Evolutionary conservation across 2,113 vertebrate species (phyloP).

Genomic region (Pedionomus torquatus): DNA sequence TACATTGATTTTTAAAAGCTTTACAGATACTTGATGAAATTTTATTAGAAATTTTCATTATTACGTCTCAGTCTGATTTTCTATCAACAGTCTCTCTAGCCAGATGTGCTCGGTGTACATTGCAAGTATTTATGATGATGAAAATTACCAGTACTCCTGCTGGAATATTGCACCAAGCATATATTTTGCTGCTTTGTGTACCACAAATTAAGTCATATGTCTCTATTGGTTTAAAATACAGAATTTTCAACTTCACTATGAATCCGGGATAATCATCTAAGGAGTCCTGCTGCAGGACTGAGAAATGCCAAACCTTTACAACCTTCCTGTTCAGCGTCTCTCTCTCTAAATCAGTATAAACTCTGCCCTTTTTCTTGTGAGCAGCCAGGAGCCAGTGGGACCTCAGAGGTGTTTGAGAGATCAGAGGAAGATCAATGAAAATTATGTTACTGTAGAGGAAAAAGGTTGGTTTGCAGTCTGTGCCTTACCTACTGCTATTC

Average conservation of each 20-base stretch:
- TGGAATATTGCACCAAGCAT: neutral
- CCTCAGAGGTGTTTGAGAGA: conserved; percentile 23
- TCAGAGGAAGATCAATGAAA: conserved; percentile 49
- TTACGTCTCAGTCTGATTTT: neutral
- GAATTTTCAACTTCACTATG: neutral
- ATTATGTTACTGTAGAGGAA: conserved; percentile 38
- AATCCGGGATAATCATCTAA: neutral
- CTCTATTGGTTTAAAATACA: neutral
- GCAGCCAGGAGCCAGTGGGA: conserved; percentile 8
- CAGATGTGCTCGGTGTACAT: rapidly evolving
- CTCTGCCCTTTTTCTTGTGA: conserved; percentile 33
- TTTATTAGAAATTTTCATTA: neutral
- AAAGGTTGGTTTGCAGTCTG: conserved; percentile 6
- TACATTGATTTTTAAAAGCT: neutral
- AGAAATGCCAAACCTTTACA: conserved; percentile 35
- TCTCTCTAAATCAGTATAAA: conserved; percentile 2
- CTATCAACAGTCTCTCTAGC: neutral
- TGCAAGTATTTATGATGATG: neutral
- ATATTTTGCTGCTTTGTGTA: neutral
- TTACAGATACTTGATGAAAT: neutral
- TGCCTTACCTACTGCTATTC: neutral
- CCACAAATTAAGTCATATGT: neutral
- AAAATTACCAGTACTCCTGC: neutral
- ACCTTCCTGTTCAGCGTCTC: neutral
- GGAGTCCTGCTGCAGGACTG: neutral